These are phyloP conservation scores for Battus philenor DNA, from an alignment of 1,140 invertebrate species.

Conservation along the genomic window DNA sequence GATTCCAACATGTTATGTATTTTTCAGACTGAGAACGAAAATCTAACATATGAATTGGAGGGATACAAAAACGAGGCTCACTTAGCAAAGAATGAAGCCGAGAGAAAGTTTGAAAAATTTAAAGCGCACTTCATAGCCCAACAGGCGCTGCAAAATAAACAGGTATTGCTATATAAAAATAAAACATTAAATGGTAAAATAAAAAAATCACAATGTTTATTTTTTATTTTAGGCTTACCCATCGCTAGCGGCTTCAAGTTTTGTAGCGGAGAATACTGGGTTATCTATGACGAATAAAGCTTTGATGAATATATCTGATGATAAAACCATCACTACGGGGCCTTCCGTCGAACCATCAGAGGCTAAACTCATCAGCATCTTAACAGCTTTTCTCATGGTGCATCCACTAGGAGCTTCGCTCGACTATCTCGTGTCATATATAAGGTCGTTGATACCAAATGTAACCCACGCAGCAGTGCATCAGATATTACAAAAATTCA, in stretches of 20 bases:
- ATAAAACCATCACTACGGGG: conserved; percentile 18
- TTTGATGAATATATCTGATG: no score
- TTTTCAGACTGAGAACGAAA: conserved; percentile 47
- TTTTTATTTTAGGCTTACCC: conserved; percentile 26
- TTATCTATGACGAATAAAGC: no score
- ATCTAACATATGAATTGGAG: conserved; percentile 45
- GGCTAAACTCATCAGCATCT: conserved; percentile 50
- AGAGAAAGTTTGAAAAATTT: conserved; percentile 60
- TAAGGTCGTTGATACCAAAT: conserved; percentile 40
- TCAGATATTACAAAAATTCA: conserved; percentile 36
- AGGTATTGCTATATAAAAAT: conserved; percentile 30
- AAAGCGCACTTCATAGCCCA: conserved; percentile 60
- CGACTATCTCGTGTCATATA: conserved; percentile 49
- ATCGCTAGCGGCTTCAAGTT: conserved; percentile 22
- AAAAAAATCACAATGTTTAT: background rate
- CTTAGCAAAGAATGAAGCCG: conserved; percentile 52
- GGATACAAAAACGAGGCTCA: conserved; percentile 57
- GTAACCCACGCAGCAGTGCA: conserved; percentile 34
- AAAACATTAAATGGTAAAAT: conserved; percentile 1
- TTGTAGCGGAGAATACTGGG: conserved; percentile 6
- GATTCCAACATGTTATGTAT: no score
- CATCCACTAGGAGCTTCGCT: conserved; percentile 47
- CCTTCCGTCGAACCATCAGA: conserved; percentile 31
- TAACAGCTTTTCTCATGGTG: conserved; percentile 54
- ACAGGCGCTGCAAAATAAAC: conserved; percentile 45